Evolutionary conservation across 2,888 invertebrate species (phyloP), one percentile per base, ranked within the genome.

Genomic region (Leptinotarsa haldemani): DNA sequence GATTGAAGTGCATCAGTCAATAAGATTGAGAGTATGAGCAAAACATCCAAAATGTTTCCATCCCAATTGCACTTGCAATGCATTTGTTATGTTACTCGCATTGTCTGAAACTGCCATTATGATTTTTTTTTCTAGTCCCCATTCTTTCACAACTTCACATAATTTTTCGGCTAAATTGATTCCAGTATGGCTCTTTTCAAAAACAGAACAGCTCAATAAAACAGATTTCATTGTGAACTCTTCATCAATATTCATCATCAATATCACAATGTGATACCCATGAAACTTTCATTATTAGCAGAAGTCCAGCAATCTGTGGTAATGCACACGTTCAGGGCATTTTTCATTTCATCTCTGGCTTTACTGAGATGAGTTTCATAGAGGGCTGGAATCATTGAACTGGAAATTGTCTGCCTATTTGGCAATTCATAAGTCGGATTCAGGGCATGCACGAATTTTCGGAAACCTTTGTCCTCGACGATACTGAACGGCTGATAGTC

Each of bases 301-400:
- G n/a, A 76, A 15, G 76, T 76, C 76, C 79, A 78, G 16, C 72
- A 70, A 40, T 79, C 75, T 25, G 76, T 76, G 1, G 76, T 78
- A 4, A 78, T n/a, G 65, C 73, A 74, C 25, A 76, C 58, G n/a
- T 64, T 69, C 13, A 18, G 18, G 1, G 63, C 13, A 18, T 4
- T 50, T 69, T 74, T 71, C 3, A 69, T 46, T 22, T 30, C 18
- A 22, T 52, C 48, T 72, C 48, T 68, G 30, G 69, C 56, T 16
- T 65, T 25, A 46, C 20, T 5, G 3, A 61, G 46, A 56, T 69
- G 61, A 18, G 48, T 67, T 53, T 77, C 75, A 50, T 77, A 75
- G 22, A n/a, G 7, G 12, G 56, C 52, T 16, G 61, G 74, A 56
- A 78, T 63, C 50, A 77, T 4, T 3, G 74, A 65, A 25, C 63